Percentiles rank a stretch among this genome's conserved stretches.
phyloP scores from a whole-genome alignment of 2,888 invertebrate species.

The Cotesia congregata region DNA sequence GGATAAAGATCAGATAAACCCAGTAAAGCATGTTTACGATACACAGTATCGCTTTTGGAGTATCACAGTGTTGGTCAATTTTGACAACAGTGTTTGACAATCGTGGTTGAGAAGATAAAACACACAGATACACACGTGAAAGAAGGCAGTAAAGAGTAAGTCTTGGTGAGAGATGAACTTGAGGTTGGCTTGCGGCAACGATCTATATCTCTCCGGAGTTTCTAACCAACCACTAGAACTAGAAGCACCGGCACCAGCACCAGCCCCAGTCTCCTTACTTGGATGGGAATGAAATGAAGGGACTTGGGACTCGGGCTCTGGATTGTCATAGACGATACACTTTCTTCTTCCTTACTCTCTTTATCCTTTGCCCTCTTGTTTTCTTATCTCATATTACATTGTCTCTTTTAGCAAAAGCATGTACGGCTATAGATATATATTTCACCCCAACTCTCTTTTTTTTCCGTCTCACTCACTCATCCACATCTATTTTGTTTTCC shows the following conservation, averaged over 20 bases:
- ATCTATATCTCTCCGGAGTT: conserved; percentile 23
- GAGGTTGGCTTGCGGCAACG: conserved; percentile 4
- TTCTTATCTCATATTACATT: not conserved
- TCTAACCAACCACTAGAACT: not conserved
- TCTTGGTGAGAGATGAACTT: conserved; percentile 21
- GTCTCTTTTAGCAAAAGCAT: not conserved
- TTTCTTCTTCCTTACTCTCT: not conserved
- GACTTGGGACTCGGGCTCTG: conserved; percentile 10
- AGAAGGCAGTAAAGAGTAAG: conserved; percentile 9
- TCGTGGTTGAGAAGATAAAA: not conserved
- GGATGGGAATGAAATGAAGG: not conserved
- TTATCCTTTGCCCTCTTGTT: not conserved
- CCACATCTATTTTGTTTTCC: not conserved
- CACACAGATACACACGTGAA: not conserved
- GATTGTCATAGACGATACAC: conserved; percentile 23
- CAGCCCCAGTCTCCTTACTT: not conserved
- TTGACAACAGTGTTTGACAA: conserved; percentile 8
- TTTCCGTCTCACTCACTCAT: not conserved
- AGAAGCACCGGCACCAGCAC: no score
- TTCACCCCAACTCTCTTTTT: not conserved
- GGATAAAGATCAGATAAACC: conserved; percentile 4
- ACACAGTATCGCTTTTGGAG: not conserved
- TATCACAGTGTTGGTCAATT: conserved; percentile 4
- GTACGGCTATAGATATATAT: conserved; percentile 2
- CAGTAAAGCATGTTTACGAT: not conserved